Evolutionary conservation across 2,113 vertebrate species (phyloP), one percentile per base, ranked within the genome.

Genomic region (Alaudala cheleensis): DNA sequence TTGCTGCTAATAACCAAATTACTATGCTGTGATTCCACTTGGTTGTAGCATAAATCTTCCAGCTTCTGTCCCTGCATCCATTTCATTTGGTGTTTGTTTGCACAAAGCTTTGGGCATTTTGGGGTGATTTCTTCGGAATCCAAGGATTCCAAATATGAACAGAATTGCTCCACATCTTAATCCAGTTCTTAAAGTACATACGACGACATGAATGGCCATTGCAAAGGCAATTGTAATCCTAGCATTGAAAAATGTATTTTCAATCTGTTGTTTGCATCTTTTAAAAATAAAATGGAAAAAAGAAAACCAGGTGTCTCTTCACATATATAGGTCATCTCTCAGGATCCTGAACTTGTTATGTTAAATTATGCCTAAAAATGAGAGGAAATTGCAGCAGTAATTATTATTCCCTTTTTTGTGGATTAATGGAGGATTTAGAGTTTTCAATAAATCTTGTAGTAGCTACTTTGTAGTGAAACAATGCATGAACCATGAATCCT

Each of bases 21-120:
- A 53, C n/a, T 49, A 0, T 29, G 22, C 24, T 71, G 37, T 33
- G 60, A 26, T 65, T 84, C 50, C 45, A 24, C 14, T 71, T 49
- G 11, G 12, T 49, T 58, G 2, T 19, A 72, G 34, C 33, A 17
- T 64, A 71, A 42, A 45, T 90, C 49, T 88, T 82, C n/a, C 47
- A 50, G 6, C 24, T 9, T 8, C 13, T 6, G 0, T 66, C 56
- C 33, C 22, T 62, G 12, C 1, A 1, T 71, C 42, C 11, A 4
- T 71, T 73, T 44, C 16, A 31, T 73, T n/a, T 66, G 8, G 13
- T 58, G n/a, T 37, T 77, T 69, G 6, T 78, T 16, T 37, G 37
- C 37, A 37, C 37, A 37, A 37, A 37, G 37, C 37, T 37, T 37
- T 37, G 37, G 37, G 37, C 34, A 26, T 45, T 58, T 50, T 45